These are phyloP conservation scores for Onychostruthus taczanowskii DNA, from an alignment of 2,113 vertebrate genomes.

Conservation along the genomic window DNA sequence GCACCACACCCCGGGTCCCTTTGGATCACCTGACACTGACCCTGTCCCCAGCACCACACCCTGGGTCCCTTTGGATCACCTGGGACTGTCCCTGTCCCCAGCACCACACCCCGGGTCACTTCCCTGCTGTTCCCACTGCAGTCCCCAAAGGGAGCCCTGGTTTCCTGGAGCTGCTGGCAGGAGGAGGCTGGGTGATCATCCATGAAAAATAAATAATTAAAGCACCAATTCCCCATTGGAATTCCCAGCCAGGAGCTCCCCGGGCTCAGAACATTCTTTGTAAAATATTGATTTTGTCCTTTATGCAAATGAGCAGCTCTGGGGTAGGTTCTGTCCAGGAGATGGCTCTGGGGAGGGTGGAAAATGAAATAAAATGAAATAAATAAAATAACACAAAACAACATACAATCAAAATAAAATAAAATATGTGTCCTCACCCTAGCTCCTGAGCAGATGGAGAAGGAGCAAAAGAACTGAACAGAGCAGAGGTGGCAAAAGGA, in stretches of 20 bases:
- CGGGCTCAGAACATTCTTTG: background rate
- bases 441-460: background rate
- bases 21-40: fast-evolving
- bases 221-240: background rate
- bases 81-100: background rate
- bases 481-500: background rate
- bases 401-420: background rate
- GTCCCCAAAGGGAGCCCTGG: background rate
- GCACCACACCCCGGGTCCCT: background rate
- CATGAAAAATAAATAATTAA: fast-evolving
- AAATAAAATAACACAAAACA: background rate
- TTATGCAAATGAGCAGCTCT: background rate
- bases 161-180: background rate
- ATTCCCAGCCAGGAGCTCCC: background rate
- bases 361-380: background rate
- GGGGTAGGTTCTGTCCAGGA: background rate
- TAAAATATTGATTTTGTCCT: background rate
- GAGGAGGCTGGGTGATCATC: background rate
- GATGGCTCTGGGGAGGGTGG: background rate
- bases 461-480: background rate
- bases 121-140: background rate
- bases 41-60: fast-evolving
- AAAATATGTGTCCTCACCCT: background rate
- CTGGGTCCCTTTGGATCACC: background rate
- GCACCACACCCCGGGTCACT: fast-evolving